Base-by-base conservation (phyloP, 2,797 vertebrate species). In the Platalea minor region DNA sequence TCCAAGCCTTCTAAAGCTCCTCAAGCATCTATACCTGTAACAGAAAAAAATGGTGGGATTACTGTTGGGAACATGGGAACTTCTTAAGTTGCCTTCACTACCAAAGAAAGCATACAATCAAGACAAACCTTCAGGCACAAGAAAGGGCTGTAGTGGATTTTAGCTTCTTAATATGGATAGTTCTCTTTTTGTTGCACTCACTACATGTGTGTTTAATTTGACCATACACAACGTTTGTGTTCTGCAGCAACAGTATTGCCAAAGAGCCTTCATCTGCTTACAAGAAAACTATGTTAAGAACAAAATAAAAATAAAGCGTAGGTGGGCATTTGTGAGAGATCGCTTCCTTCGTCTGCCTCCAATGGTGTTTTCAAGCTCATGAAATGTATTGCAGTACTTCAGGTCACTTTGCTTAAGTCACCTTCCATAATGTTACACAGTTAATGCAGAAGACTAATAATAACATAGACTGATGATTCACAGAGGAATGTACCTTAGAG, bases 401-500 rank as follows among this genome's bases (percentile, higher is more conserved):
- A 88, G 91, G 82, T 96, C 87, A 67, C 79, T 92, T 95, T 88
- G 39, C 77, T 80, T 43, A 73, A 89, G 48, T 85, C 73, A 68
- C 54, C 80, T 94, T 93, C 29, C 33, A 79, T 74, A 78, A 89
- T 28, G 20, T 45, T 82, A 10, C 51, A 60, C 28, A 18, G 31
- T n/a, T 85, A 88, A 70, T 57, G 26, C 13, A 85, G 80, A 70
- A 35, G 43, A 88, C 64, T 95, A 78, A 24, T 73, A 91, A 83
- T 39, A 94, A 88, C 53, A 33, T 29, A 79, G 43, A 35, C 35
- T 81, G 73, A 63, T 92, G 73, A 74, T 85, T 93, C 79, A 85
- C 64, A 61, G 65, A 61, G 51, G 43, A 61, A 53, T 87, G 48
- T 33, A 31, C 61, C 86, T 75, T 29, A 61, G 43, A 92, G 37